Conservation (phyloP, 2,113 vertebrate genomes). For the Anhinga rufa region DNA sequence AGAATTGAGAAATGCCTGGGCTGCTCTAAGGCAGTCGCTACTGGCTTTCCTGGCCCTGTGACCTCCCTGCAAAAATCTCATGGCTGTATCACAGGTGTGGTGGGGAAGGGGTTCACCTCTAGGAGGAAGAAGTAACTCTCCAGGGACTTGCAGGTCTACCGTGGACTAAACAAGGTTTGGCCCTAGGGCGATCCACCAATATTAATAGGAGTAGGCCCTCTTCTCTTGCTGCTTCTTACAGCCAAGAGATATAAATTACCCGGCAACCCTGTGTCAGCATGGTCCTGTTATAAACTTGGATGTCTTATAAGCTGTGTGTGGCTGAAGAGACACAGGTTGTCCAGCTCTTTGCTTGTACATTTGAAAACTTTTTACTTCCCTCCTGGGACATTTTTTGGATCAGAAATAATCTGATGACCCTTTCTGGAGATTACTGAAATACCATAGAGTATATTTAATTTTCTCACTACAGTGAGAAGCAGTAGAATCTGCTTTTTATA, state of each 20-base stretch:
- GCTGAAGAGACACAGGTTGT: neutral
- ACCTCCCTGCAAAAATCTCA: neutral
- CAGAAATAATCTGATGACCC: neutral
- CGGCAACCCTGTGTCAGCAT: neutral
- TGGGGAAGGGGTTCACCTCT: neutral
- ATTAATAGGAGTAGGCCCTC: neutral
- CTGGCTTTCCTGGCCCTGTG: neutral
- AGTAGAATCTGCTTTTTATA: neutral
- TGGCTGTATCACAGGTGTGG: rapidly evolving
- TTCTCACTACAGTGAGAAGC: neutral
- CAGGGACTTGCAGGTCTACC: neutral
- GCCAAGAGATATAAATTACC: neutral
- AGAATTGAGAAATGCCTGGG: neutral
- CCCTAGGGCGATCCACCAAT: rapidly evolving
- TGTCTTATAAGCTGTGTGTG: neutral
- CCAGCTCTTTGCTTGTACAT: rapidly evolving
- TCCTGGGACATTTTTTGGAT: neutral
- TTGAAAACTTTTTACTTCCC: neutral
- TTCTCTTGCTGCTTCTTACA: neutral
- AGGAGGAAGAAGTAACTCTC: neutral
- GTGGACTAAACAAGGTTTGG: neutral
- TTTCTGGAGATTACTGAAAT: neutral
- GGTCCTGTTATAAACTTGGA: neutral
- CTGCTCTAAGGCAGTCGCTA: neutral
- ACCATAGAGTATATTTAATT: neutral